Base-by-base conservation (phyloP, 1,140 invertebrate species). In the Brachionus rubens region DNA sequence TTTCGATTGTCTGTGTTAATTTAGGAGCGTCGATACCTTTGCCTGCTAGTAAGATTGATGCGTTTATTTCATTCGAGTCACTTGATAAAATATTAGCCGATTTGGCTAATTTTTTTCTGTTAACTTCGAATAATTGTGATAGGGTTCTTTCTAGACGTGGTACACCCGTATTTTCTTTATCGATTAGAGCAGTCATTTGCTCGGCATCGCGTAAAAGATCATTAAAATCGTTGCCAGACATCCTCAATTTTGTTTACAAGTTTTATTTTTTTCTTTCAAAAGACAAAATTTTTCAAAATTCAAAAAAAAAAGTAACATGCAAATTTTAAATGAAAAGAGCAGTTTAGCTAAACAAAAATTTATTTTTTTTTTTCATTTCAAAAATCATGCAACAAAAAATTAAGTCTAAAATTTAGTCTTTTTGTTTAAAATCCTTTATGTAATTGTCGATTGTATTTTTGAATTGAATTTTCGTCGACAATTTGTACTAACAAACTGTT, bases 121-220 rank as follows among this genome's bases (percentile, higher is more conserved):
- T 48, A 3, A 41, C 28, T 21, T 72, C 68, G 12, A 30, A 36
- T 24, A 72, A 40, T 72, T 72, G 68, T 12, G 68, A 40, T 24
- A 72, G 19, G 19, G 68, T 72, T 72, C 68, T 28, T 7, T 72
- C 10, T 1, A 72, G 9, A 6, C 68, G 46, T 9, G 68, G 68
- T 12, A 72, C 19, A n/a, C 68, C 68, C n/a, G 33, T 24, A 40
- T 72, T 72, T 72, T 72, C 68, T 52, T 72, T 72, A 30, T 72
- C 68, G 9, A 72, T 72, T 24, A 50, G 68, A 40, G 68, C 68
- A 9, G 68, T 40, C 46, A 72, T 48, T 72, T 72, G 46, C 68
- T 72, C 68, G 12, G 68, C 68, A 30, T 72, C 68, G 5, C 36
- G 68, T 33, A 72, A 36, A 19, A 72, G 33, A 50, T 72, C 50